Percentiles rank a stretch among this genome's conserved stretches.
These are phyloP conservation scores for Smittia aterrima DNA, from an alignment of 2,888 invertebrate genomes.

Conservation along the genomic window DNA sequence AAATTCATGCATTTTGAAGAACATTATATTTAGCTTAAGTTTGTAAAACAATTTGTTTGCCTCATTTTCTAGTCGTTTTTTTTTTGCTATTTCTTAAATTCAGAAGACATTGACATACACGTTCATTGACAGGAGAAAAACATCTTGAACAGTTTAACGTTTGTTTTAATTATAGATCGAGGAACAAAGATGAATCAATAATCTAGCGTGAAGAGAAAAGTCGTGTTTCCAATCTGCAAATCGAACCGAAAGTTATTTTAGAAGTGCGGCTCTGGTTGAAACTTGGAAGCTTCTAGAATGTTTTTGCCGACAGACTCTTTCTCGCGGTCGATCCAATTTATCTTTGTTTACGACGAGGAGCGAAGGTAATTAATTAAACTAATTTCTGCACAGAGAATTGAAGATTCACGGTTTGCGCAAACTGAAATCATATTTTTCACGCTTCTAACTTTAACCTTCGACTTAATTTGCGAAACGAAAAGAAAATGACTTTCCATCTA, in stretches of 20 bases:
- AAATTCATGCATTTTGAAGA: slow-evolving; percentile 38
- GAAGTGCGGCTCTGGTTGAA: background rate
- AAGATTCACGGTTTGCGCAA: background rate
- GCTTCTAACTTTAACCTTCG: background rate
- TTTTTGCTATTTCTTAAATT: background rate
- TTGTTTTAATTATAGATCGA: background rate
- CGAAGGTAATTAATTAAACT: background rate
- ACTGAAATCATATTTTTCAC: background rate
- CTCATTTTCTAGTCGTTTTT: slow-evolving; percentile 40
- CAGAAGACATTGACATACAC: slow-evolving; percentile 2
- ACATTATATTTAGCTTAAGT: background rate
- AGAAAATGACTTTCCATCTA: no score
- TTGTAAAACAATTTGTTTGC: slow-evolving; percentile 22
- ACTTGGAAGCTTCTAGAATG: background rate
- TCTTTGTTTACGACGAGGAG: background rate
- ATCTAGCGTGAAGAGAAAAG: background rate
- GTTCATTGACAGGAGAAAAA: background rate
- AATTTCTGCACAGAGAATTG: background rate
- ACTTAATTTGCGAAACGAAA: background rate
- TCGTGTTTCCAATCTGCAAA: background rate
- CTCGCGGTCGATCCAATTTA: background rate
- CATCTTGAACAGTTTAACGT: background rate
- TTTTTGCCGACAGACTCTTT: background rate
- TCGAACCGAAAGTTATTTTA: background rate
- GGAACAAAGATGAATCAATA: slow-evolving; percentile 4